phyloP scores from a whole-genome alignment of 2,113 vertebrate species.

The Clarias gariepinus region DNA sequence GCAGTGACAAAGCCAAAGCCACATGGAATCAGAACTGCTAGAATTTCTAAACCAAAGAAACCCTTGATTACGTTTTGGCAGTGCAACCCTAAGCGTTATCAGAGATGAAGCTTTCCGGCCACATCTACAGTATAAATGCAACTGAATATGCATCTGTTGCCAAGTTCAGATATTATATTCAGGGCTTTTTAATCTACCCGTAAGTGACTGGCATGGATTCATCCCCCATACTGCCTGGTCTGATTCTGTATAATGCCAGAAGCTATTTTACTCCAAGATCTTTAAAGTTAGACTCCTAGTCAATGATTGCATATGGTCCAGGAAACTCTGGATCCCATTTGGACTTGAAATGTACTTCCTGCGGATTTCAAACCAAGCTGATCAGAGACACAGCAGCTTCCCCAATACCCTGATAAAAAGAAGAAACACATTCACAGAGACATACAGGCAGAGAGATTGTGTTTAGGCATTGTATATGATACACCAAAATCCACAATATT shows the following conservation, averaged over 20 bases:
- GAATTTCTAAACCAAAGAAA: not conserved
- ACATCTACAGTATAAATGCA: constrained; percentile 19
- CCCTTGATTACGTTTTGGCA: constrained; percentile 20
- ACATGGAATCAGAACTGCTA: not conserved
- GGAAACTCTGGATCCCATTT: not conserved
- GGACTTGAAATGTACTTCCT: not conserved
- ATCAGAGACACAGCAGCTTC: not conserved
- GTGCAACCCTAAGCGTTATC: not conserved
- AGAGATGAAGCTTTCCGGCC: constrained; percentile 13
- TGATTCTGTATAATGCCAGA: not conserved
- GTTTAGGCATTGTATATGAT: not conserved
- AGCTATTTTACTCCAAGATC: not conserved
- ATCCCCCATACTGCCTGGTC: not conserved
- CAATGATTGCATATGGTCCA: not conserved
- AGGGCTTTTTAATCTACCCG: not conserved
- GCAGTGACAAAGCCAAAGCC: not conserved
- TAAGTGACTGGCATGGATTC: not conserved
- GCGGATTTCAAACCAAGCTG: not conserved
- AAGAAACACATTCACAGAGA: constrained; percentile 8
- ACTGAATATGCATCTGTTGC: not conserved
- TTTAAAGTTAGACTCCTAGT: not conserved
- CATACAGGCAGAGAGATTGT: not conserved
- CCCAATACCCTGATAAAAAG: not conserved
- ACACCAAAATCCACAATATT: constrained; percentile 20
- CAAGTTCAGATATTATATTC: constrained; percentile 7